Percentiles rank a stretch among this genome's conserved stretches.
phyloP scores from a whole-genome alignment of 2,797 vertebrate species.

The Potorous gilbertii region DNA sequence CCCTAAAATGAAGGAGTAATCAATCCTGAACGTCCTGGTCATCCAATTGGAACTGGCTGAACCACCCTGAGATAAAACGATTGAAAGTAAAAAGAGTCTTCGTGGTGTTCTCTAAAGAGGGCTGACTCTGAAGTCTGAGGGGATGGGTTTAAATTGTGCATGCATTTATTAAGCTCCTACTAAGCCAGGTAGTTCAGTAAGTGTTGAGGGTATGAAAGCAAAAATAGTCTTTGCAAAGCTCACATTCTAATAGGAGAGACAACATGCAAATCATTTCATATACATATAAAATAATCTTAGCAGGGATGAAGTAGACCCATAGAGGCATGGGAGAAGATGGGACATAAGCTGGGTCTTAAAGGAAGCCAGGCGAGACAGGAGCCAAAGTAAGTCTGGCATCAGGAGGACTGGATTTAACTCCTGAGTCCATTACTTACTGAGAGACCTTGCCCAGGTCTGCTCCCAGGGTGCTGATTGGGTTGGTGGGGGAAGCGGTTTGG shows the following conservation, averaged over 20 bases:
- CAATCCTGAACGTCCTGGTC: background rate
- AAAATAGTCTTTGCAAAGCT: background rate
- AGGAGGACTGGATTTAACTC: background rate
- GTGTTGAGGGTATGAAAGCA: background rate
- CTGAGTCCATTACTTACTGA: background rate
- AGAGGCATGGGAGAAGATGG: background rate
- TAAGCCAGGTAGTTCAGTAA: background rate
- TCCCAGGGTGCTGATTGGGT: background rate
- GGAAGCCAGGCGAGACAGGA: background rate
- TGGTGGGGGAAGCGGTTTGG: constrained; percentile 38
- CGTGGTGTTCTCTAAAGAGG: background rate
- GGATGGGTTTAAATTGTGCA: background rate
- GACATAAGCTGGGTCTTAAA: background rate
- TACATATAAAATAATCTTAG: background rate
- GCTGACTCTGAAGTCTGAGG: background rate
- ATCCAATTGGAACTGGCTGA: background rate
- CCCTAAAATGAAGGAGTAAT: background rate
- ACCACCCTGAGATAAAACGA: background rate
- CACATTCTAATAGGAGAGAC: background rate
- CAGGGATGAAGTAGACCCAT: background rate
- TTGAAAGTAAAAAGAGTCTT: background rate
- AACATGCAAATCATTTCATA: background rate
- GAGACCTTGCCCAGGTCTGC: background rate
- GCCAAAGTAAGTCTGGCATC: background rate
- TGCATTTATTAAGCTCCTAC: background rate